phyloP scores from a whole-genome alignment of 2,113 vertebrate species.

The Struthidea cinerea region DNA sequence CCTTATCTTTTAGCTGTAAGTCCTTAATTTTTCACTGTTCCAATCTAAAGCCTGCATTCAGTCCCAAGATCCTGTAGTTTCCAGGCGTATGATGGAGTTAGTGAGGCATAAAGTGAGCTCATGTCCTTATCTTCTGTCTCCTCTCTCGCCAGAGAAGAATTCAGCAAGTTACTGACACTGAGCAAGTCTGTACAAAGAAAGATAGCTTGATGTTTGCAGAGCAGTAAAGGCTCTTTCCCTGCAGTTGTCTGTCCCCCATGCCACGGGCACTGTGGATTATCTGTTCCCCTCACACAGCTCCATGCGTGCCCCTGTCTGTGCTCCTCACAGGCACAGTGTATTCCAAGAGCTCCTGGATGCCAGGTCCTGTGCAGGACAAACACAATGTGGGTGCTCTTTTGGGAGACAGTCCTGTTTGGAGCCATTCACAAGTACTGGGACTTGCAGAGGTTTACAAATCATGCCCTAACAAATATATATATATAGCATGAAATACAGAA shows the following conservation, averaged over 20 bases:
- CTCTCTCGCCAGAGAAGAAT: background rate
- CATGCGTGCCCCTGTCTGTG: accelerated
- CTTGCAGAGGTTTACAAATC: background rate
- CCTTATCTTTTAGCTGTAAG: background rate
- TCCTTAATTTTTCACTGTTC: background rate
- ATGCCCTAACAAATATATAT: background rate
- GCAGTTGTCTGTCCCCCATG: background rate
- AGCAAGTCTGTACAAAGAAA: background rate
- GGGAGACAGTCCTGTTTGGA: background rate
- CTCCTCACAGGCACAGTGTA: accelerated
- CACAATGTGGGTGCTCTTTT: background rate
- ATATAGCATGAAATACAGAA: background rate
- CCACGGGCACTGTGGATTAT: background rate
- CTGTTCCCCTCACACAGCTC: background rate
- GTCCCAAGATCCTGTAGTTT: background rate
- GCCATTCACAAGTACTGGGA: background rate
- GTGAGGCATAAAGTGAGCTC: background rate
- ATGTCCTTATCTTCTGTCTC: background rate
- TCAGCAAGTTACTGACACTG: background rate
- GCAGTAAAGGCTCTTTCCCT: background rate
- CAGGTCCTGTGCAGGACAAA: too few relatives aligned
- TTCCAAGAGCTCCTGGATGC: accelerated
- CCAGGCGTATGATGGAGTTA: background rate
- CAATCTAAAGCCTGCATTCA: background rate
- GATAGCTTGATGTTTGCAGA: background rate